Percentiles rank a stretch among this genome's conserved stretches.
Conservation (phyloP, 2,797 vertebrate genomes). For the Rhinogobio ventralis region DNA sequence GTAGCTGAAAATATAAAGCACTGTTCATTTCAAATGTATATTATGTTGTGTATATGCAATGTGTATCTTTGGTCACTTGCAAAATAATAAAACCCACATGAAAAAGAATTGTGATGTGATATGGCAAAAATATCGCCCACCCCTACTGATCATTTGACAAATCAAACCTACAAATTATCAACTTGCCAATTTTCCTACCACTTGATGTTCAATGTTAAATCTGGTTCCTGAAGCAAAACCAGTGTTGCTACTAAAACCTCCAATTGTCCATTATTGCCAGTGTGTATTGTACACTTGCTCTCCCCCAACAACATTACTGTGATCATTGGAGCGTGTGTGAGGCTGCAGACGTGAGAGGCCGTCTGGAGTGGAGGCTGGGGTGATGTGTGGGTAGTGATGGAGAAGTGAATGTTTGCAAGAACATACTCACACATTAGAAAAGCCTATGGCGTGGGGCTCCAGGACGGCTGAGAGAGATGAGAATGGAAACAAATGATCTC, state of each 20-base stretch:
- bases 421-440: constrained; percentile 25
- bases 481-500: constrained; percentile 49
- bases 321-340: constrained; percentile 4
- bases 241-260: background rate
- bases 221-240: background rate
- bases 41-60: no score
- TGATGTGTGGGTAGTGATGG: constrained; percentile 24
- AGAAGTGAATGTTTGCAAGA: constrained; percentile 33
- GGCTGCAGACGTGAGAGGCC: constrained; percentile 5
- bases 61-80: no score
- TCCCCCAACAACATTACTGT: background rate
- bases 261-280: background rate
- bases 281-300: constrained; percentile 8
- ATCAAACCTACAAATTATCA: no score
- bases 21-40: no score
- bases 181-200: background rate
- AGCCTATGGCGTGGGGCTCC: constrained; percentile 22
- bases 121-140: no score
- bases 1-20: no score
- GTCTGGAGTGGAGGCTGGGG: constrained; percentile 18
- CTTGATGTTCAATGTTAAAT: background rate
- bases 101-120: no score
- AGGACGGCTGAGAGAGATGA: constrained; percentile 27
- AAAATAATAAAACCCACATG: no score
- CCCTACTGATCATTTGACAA: no score